Conservation (phyloP, 2,113 vertebrate species). For the Oryzias melastigma region DNA sequence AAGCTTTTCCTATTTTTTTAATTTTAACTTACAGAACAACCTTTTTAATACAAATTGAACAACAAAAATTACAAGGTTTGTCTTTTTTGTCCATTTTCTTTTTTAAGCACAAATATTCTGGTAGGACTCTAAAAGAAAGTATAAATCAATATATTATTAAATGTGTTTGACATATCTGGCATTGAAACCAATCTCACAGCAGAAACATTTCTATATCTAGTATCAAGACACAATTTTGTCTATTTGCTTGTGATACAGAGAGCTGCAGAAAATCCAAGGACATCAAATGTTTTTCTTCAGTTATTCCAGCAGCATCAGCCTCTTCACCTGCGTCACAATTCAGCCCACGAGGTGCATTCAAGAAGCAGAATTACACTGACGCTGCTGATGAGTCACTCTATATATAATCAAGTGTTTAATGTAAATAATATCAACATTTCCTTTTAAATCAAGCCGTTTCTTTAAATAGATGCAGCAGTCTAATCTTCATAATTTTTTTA, state of each 20-base stretch:
- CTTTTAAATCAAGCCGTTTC: conserved; percentile 13
- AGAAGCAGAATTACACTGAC: conserved; percentile 38
- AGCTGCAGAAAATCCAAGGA: conserved; percentile 25
- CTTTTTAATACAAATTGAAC: no score
- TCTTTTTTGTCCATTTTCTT: no score
- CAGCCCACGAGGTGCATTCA: conserved; percentile 52
- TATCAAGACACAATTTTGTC: conserved; percentile 5
- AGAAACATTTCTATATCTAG: conserved; percentile 10
- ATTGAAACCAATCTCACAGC: conserved; percentile 18
- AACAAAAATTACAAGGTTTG: no score
- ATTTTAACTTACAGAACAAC: no score
- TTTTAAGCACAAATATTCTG: no score
- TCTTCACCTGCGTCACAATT: conserved; percentile 60
- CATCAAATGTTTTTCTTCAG: conserved; percentile 19
- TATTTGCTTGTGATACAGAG: conserved; percentile 17
- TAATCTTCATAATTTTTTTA: conserved; percentile 20
- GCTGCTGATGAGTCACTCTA: conserved; percentile 55
- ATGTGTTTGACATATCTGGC: conserved; percentile 21
- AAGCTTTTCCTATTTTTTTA: no score
- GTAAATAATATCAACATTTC: conserved; percentile 14
- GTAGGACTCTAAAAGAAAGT: no score
- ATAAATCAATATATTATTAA: no score
- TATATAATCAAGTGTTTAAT: conserved; percentile 25
- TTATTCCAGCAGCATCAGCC: conserved; percentile 27
- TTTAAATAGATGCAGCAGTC: conserved; percentile 29